A percentile compares a stretch with the other conserved stretches of the same genome.
These are phyloP conservation scores for Archegozetes longisetosus DNA, from an alignment of 1,140 invertebrate genomes.

Conservation along the genomic window DNA sequence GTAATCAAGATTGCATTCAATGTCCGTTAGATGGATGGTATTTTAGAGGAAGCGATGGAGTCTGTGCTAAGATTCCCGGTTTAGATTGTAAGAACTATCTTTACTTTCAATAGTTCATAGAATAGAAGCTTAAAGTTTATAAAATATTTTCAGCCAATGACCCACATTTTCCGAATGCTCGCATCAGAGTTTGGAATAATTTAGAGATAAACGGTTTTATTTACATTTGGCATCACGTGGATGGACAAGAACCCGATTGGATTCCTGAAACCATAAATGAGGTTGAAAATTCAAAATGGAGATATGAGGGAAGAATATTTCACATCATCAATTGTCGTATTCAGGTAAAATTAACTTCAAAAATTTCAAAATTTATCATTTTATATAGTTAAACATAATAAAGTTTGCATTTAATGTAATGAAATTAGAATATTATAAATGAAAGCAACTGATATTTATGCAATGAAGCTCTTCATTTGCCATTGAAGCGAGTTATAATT, in stretches of 20 bases:
- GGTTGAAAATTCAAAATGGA: constrained; percentile 39
- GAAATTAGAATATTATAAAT: no score
- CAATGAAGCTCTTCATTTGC: no score
- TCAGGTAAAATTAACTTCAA: no score
- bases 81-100: background rate
- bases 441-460: no score
- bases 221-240: constrained; percentile 65
- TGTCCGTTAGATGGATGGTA: constrained; percentile 79
- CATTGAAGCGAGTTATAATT: no score
- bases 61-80: constrained; percentile 50
- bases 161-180: constrained; percentile 29
- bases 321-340: constrained; percentile 46
- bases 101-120: background rate
- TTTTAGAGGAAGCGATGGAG: constrained; percentile 52
- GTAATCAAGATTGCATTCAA: no score
- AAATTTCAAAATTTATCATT: no score
- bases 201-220: constrained; percentile 53
- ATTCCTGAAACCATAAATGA: constrained; percentile 33
- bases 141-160: no score
- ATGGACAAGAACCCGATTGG: constrained; percentile 43
- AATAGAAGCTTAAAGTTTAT: no score
- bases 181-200: constrained; percentile 42
- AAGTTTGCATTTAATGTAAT: no score
- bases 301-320: constrained; percentile 49
- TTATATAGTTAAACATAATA: no score